These are phyloP conservation scores for Rhinoraja longicauda DNA, from an alignment of 2,797 vertebrate genomes.

Conservation along the genomic window DNA sequence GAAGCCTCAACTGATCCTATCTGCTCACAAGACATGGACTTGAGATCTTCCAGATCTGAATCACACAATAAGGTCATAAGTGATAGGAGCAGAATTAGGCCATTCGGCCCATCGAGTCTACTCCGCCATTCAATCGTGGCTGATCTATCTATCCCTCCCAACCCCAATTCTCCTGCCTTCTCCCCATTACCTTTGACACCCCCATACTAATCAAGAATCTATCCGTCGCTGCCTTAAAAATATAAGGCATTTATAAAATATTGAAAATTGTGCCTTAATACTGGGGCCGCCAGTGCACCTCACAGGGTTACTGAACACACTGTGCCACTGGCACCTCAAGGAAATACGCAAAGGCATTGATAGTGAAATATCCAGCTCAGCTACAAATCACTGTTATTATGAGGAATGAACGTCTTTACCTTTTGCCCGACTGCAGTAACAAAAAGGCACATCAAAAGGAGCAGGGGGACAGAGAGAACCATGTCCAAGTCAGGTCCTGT, in stretches of 20 bases:
- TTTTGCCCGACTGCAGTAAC: conserved; percentile 45
- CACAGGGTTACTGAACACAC: too few species aligned
- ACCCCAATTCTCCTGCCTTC: too few species aligned
- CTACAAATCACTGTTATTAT: background rate
- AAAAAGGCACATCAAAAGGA: conserved; percentile 46
- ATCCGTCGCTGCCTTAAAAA: too few species aligned
- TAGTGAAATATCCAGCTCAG: background rate
- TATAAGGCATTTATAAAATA: too few species aligned
- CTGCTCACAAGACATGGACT: background rate
- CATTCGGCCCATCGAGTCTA: too few species aligned
- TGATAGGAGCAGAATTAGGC: too few species aligned
- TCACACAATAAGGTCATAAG: background rate
- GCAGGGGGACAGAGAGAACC: conserved; percentile 43
- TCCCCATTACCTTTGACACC: too few species aligned
- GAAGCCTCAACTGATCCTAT: background rate
- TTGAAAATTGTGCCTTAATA: too few species aligned
- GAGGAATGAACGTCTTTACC: conserved; percentile 50
- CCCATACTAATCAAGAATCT: too few species aligned
- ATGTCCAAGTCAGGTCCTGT: conserved; percentile 47
- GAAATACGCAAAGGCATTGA: conserved; percentile 39
- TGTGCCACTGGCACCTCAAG: conserved; percentile 45
- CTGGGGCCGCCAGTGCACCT: too few species aligned
- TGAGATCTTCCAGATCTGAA: background rate
- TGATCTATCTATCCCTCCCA: too few species aligned
- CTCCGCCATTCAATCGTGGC: too few species aligned